phyloP scores from a whole-genome alignment of 2,888 invertebrate genomes.

The Ochlodes sylvanus region DNA sequence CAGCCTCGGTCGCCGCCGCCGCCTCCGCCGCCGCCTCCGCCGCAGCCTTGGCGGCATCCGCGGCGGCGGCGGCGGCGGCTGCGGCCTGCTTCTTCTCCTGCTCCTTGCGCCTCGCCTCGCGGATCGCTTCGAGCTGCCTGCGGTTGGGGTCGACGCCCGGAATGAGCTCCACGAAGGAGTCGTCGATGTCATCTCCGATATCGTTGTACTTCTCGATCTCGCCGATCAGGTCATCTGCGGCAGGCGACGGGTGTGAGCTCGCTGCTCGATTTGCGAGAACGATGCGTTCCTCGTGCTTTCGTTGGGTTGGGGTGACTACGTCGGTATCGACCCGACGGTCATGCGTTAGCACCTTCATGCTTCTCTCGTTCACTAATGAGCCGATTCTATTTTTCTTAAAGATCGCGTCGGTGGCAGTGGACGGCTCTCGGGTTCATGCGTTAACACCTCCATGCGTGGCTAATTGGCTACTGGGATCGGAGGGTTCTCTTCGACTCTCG shows the following conservation, averaged over 20 bases:
- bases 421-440: constrained; percentile 52
- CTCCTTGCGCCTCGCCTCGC: constrained; percentile 50
- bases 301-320: constrained; percentile 20
- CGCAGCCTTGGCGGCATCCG: constrained; percentile 52
- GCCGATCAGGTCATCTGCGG: constrained; percentile 92
- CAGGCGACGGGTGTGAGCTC: constrained; percentile 53
- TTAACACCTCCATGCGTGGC: constrained; percentile 55
- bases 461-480: constrained; percentile 31
- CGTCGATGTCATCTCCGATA: constrained; percentile 97
- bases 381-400: constrained; percentile 13
- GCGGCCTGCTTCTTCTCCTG: constrained; percentile 55
- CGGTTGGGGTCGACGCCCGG: constrained; percentile 82
- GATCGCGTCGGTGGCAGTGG: constrained; percentile 22
- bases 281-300: constrained; percentile 11
- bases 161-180: constrained; percentile 94
- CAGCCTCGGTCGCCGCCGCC: constrained; percentile 45
- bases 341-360: constrained; percentile 47
- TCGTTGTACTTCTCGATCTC: constrained; percentile 97
- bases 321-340: constrained; percentile 32
- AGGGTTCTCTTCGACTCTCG: constrained; percentile 38
- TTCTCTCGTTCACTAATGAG: constrained; percentile 38
- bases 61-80: constrained; percentile 51
- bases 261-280: constrained; percentile 33
- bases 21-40: constrained; percentile 50
- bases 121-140: constrained; percentile 62